A percentile compares a stretch with the other conserved stretches of the same genome.
Conservation (phyloP, 2,888 invertebrate genomes). For the Atrina japonica region DNA sequence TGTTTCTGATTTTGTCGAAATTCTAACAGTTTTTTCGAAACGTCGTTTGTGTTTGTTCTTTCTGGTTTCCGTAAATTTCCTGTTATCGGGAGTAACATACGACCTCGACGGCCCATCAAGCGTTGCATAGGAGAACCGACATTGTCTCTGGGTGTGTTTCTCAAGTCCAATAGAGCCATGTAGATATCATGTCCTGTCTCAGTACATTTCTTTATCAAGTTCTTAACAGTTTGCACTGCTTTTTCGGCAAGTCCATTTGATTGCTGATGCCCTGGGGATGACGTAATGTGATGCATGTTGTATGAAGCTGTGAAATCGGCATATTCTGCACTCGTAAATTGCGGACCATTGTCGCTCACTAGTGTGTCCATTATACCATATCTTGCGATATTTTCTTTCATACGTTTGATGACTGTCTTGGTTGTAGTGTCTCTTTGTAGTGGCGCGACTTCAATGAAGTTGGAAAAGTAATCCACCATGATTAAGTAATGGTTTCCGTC, state of each 20-base stretch:
- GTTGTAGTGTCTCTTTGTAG: slow-evolving; percentile 28
- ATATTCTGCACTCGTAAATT: slow-evolving; percentile 47
- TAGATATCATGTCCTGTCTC: slow-evolving; percentile 36
- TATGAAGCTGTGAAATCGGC: background rate
- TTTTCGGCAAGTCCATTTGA: slow-evolving; percentile 57
- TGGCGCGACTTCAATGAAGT: slow-evolving; percentile 31
- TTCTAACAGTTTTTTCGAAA: slow-evolving; percentile 9
- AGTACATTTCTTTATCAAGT: slow-evolving; percentile 25
- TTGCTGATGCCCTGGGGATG: slow-evolving; percentile 47
- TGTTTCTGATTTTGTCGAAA: slow-evolving; percentile 34
- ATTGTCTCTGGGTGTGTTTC: slow-evolving; percentile 43
- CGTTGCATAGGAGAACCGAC: slow-evolving; percentile 48
- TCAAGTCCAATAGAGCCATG: slow-evolving; percentile 29
- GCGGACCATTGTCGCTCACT: slow-evolving; percentile 51
- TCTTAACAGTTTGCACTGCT: slow-evolving; percentile 48
- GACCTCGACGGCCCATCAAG: slow-evolving; percentile 42
- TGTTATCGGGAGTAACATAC: slow-evolving; percentile 40
- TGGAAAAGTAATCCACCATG: slow-evolving; percentile 37
- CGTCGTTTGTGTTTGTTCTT: background rate
- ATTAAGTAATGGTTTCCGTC: slow-evolving; percentile 29
- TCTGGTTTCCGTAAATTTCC: slow-evolving; percentile 33
- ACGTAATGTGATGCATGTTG: slow-evolving; percentile 30
- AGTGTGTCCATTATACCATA: slow-evolving; percentile 51
- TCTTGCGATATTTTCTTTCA: slow-evolving; percentile 48
- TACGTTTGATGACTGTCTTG: slow-evolving; percentile 14